Evolutionary conservation across 2,888 invertebrate species (phyloP), one percentile per base, ranked within the genome.

Genomic region (Cryptus armator): DNA sequence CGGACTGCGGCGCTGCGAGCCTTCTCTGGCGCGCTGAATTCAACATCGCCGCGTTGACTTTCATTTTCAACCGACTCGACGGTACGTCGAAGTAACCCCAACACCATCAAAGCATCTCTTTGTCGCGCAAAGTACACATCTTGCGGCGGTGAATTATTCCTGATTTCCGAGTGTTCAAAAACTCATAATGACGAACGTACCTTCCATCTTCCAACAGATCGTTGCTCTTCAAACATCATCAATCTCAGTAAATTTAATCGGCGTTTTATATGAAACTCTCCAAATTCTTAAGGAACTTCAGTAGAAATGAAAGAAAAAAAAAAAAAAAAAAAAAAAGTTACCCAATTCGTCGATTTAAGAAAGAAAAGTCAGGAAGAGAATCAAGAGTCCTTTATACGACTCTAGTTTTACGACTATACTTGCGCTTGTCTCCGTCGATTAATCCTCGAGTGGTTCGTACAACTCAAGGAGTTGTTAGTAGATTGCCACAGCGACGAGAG

Each of bases 401-500:
- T 79, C 68, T 68, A 62, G 51, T 67, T 81, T 77, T 71, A 81
- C 77, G 68, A 81, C 32, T 24, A 66, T 12, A 24, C 43, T 64
- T 64, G 29, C 32, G 62, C 48, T 78, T 53, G 62, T 71, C 32
- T 77, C 37, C 71, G 46, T 37, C 48, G 68, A 48, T 77, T 51
- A 84, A 84, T 84, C 74, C 84, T 72, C 84, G 29, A 77, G 77
- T 84, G 84, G 81, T 44, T 81, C 67, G 77, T 71, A 66, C 64
- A 70, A 76, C 76, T 70, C 51, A 82, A 46, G 32, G 64, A 77
- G 66, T 71, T 71, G 19, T 71, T 77, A 37, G 29, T 77, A 37
- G 14, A 37, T 46, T 32, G 6, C 51, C n/a, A 70, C 62, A 70
- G 29, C 32, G 48, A 70, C 62, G 14, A 78, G 78, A n/a, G 56